Conservation (phyloP, 1,140 invertebrate genomes). For the Gonioctena quinquepunctata region DNA sequence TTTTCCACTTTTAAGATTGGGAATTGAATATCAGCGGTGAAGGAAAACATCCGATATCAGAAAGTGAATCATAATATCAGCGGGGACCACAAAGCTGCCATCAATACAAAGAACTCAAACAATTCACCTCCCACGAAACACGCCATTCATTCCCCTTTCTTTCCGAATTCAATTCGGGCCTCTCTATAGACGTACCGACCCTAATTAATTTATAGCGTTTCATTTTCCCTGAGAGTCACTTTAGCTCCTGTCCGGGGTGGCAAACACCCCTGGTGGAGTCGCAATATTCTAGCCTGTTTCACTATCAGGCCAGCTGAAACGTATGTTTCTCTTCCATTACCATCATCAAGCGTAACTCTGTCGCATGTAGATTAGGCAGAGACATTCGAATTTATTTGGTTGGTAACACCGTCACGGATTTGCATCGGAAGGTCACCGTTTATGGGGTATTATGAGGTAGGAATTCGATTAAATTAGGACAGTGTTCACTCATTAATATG, state of each 20-base stretch:
- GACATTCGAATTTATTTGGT: neutral
- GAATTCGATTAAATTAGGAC: neutral
- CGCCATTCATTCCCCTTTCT: neutral
- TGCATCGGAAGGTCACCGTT: neutral
- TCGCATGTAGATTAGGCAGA: neutral
- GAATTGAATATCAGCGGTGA: too few species aligned
- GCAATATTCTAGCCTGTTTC: neutral
- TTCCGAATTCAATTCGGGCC: neutral
- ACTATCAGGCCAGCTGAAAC: neutral
- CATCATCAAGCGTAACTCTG: neutral
- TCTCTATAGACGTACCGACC: neutral
- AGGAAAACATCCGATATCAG: too few species aligned
- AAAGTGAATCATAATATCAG: neutral
- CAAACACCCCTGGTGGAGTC: neutral
- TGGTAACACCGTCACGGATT: neutral
- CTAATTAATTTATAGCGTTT: slow-evolving; percentile 14
- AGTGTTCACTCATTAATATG: neutral
- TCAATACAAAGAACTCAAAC: neutral
- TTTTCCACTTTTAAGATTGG: too few species aligned
- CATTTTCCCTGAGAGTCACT: slow-evolving; percentile 10
- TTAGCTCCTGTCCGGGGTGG: neutral
- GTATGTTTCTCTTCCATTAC: neutral
- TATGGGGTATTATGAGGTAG: neutral
- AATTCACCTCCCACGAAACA: neutral
- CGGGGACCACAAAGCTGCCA: neutral